Percentiles rank a stretch among this genome's conserved stretches.
Evolutionary conservation across 2,888 invertebrate species (phyloP).

Genomic region (Chironomus riparius): DNA sequence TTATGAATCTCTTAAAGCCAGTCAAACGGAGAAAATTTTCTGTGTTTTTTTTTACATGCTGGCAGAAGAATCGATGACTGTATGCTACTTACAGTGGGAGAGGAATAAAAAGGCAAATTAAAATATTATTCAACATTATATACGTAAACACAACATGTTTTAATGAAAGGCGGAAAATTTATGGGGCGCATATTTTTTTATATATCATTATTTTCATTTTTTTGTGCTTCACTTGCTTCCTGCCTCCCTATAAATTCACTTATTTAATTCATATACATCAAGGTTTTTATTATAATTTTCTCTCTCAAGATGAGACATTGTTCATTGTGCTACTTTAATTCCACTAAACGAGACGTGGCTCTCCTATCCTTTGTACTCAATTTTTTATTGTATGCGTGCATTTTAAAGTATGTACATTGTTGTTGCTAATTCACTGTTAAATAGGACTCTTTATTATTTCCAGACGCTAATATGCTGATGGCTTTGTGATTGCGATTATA

Average conservation of each 20-base stretch:
- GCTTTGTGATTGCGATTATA: too few species aligned
- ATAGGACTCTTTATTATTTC: neutral
- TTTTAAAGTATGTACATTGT: neutral
- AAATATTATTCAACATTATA: conserved; percentile 5
- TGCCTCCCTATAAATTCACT: neutral
- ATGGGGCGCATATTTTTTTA: conserved; percentile 13
- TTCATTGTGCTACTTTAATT: neutral
- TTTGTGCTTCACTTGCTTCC: neutral
- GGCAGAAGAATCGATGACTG: neutral
- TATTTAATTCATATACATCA: neutral
- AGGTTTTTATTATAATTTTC: neutral
- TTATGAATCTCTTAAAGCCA: neutral
- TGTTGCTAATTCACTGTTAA: neutral
- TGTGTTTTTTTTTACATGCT: neutral
- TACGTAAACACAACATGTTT: conserved; percentile 18
- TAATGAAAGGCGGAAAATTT: conserved; percentile 18
- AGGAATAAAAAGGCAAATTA: conserved; percentile 3
- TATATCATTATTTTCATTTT: conserved; percentile 15
- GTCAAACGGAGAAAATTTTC: neutral
- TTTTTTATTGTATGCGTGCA: too few species aligned
- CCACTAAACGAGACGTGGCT: neutral
- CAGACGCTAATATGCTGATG: too few species aligned
- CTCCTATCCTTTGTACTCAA: too few species aligned
- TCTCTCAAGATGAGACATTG: too few species aligned
- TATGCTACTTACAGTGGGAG: neutral